phyloP scores from a whole-genome alignment of 1,140 invertebrate genomes.

The Pogonomyrmex californicus region DNA sequence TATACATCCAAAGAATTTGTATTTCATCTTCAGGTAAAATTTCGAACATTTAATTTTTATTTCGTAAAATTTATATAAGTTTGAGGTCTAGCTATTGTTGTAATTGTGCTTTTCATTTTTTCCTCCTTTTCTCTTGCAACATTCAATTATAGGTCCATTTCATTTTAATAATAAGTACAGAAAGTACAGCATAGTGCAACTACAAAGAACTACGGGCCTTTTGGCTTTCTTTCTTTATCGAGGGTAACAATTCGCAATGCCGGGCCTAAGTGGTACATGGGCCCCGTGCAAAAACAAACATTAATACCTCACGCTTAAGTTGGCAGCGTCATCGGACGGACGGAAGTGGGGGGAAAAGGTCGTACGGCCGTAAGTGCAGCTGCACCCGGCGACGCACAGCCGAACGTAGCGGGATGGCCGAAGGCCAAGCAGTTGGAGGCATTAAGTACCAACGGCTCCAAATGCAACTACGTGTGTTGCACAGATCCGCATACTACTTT shows the following conservation, averaged over 20 bases:
- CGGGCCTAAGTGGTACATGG: neutral
- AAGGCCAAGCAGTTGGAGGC: conserved; percentile 41
- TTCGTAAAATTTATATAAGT: neutral
- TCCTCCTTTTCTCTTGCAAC: neutral
- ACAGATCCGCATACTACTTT: conserved; percentile 37
- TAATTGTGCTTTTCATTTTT: neutral
- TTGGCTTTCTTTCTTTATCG: neutral
- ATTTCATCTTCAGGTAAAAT: neutral
- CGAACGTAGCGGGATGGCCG: neutral
- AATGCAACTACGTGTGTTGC: conserved; percentile 33
- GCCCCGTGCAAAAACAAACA: too few relatives aligned
- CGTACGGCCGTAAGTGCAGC: conserved; percentile 67
- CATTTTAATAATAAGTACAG: neutral
- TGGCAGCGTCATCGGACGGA: conserved; percentile 46
- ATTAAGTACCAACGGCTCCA: conserved; percentile 51
- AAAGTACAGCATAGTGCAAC: neutral
- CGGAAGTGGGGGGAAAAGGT: conserved; percentile 51
- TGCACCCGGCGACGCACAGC: conserved; percentile 47
- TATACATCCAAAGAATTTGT: neutral
- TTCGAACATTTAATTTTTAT: neutral
- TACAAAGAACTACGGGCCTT: neutral
- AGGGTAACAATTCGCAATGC: neutral
- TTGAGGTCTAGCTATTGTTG: neutral
- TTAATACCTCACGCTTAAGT: conserved; percentile 36
- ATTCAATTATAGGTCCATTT: neutral